Evolutionary conservation across 1,140 invertebrate genomes (phyloP), one percentile per base, ranked within the genome.

Genomic region (Microplitis mediator): DNA sequence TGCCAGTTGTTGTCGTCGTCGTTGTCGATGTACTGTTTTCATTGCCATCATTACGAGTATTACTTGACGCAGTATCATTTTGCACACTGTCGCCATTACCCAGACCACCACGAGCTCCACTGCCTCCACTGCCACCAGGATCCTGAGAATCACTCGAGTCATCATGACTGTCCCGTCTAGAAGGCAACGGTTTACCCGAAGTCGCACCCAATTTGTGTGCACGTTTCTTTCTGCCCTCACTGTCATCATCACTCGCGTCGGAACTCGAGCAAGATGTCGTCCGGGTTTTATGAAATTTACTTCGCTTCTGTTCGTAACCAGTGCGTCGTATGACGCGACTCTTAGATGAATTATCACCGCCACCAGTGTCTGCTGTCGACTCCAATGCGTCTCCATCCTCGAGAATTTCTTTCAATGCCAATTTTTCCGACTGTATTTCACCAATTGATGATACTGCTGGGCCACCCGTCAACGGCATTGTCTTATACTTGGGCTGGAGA

Each of bases 191-290:
- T 73, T 92, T 91, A 39, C 90, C 89, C 3, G 90, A 86, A 4
- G 84, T 84, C 16, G 75, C 83, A 36, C 88, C 87, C 54, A 93
- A 87, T 84, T 94, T 94, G 60, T 94, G 91, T 16, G 92, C 91
- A 34, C 93, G 86, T 77, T 95, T 95, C 79, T 95, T 94, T 16
- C 93, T 89, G 58, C 89, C 89, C 81, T 96, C 95, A 51, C 93
- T 94, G 78, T 97, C 95, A 83, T 97, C 95, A 82, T 97, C 95
- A 61, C 94, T 96, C 4, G 95, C 93, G 81, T 96, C 95, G 0
- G 95, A 97, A 63, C 94, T 95, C 76, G 94, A 95, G 80, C 95
- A 96, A 4, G 94, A 95, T 2, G 95, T 93, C 4, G 94, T 95
- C 14, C 95, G 88, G 4, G 92, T 90, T 80, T 94, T 94, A 71